Conservation (phyloP, 2,113 vertebrate species). For the Amia ocellicauda region DNA sequence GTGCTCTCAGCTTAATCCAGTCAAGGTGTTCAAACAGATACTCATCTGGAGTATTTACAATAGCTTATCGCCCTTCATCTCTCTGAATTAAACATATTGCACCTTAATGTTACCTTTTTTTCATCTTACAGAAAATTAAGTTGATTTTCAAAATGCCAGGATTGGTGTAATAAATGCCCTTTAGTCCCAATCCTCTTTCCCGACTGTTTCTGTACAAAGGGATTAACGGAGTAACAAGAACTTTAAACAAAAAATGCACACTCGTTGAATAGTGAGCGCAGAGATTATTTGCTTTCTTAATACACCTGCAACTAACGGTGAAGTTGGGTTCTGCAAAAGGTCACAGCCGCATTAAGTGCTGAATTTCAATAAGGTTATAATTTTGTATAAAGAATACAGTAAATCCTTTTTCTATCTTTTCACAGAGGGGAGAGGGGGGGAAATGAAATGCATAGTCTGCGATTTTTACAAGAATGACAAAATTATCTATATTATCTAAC, state of each 20-base stretch:
- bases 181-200: background rate
- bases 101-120: too few relatives aligned
- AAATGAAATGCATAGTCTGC: too few relatives aligned
- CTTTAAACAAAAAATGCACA: conserved; percentile 55
- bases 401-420: background rate
- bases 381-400: background rate
- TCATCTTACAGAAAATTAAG: too few relatives aligned
- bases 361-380: conserved; percentile 60
- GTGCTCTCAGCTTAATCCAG: too few relatives aligned
- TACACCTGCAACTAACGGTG: conserved; percentile 65
- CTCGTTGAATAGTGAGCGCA: conserved; percentile 69
- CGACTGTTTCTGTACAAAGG: conserved; percentile 59
- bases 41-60: too few relatives aligned
- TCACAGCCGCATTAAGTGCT: conserved; percentile 52
- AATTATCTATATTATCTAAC: too few relatives aligned
- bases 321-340: conserved; percentile 66
- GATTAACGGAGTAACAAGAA: conserved; percentile 76
- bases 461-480: too few relatives aligned
- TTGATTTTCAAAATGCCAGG: too few relatives aligned
- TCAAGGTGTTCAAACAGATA: too few relatives aligned
- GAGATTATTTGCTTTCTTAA: conserved; percentile 72
- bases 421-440: background rate
- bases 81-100: too few relatives aligned
- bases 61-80: too few relatives aligned
- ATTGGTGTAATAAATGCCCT: background rate